Evolutionary conservation across 2,888 invertebrate species (phyloP).

Genomic region (Polydrusus cervinus): DNA sequence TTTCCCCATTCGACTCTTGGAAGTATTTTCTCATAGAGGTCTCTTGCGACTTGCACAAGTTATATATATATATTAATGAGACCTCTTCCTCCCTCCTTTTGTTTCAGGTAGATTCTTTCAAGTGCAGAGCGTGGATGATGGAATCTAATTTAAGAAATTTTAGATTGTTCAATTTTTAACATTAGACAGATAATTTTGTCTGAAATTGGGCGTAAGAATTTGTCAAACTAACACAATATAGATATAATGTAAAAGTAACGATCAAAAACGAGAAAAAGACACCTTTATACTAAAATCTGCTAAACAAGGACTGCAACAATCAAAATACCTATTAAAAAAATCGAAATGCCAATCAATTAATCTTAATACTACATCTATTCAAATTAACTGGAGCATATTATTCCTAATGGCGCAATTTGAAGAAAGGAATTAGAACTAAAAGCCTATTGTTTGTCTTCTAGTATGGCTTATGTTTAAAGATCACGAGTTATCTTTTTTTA

Average conservation of each 20-base stretch:
- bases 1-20: too few relatives aligned
- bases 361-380: conserved; percentile 23
- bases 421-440: conserved; percentile 24
- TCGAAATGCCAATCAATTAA: conserved; percentile 19
- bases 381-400: conserved; percentile 32
- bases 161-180: too few relatives aligned
- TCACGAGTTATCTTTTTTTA: background rate
- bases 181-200: too few relatives aligned
- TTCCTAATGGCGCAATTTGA: conserved; percentile 9
- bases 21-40: too few relatives aligned
- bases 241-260: background rate
- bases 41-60: too few relatives aligned
- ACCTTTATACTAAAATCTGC: background rate
- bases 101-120: too few relatives aligned
- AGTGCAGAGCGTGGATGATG: too few relatives aligned
- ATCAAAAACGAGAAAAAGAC: conserved; percentile 8
- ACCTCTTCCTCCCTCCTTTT: too few relatives aligned
- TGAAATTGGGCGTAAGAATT: too few relatives aligned
- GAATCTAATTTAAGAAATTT: too few relatives aligned
- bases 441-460: conserved; percentile 23
- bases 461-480: conserved; percentile 3
- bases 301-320: conserved; percentile 34
- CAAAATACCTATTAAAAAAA: conserved; percentile 10
- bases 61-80: too few relatives aligned
- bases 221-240: too few relatives aligned